Percentiles rank a stretch among this genome's conserved stretches.
These are phyloP conservation scores for Scalopus aquaticus DNA, from an alignment of 2,113 vertebrate species.

Conservation along the genomic window DNA sequence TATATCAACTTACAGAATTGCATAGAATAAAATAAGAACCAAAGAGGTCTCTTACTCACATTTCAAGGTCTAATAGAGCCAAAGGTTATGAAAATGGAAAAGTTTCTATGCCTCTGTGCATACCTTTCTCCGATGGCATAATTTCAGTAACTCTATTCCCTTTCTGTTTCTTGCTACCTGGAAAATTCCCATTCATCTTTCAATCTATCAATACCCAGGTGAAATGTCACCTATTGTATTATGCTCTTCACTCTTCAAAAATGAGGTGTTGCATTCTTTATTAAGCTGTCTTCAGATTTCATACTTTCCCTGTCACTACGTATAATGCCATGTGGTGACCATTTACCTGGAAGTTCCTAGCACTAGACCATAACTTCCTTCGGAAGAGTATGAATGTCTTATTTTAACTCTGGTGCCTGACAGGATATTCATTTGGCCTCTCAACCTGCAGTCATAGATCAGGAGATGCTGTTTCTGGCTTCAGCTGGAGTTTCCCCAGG, in stretches of 20 bases:
- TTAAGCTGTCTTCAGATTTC: neutral
- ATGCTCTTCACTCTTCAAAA: neutral
- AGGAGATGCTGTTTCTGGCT: neutral
- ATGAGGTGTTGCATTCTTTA: neutral
- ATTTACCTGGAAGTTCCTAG: neutral
- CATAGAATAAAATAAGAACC: slow-evolving; percentile 27
- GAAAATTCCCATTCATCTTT: neutral
- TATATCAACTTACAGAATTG: slow-evolving; percentile 49
- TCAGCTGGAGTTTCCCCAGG: neutral
- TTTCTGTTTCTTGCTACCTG: neutral
- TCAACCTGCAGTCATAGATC: neutral
- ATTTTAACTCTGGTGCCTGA: neutral
- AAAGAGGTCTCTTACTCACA: neutral
- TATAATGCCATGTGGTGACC: neutral
- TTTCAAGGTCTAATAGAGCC: slow-evolving; percentile 26
- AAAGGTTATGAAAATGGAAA: slow-evolving; percentile 31
- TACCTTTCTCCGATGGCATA: neutral
- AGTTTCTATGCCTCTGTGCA: neutral
- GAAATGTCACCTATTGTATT: neutral
- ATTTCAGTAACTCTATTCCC: neutral
- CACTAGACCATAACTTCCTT: neutral
- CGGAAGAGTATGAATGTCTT: neutral
- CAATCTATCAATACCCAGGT: neutral
- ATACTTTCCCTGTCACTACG: neutral
- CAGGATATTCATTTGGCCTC: neutral